Conservation (phyloP, 2,888 invertebrate species). For the Timandra comae region DNA sequence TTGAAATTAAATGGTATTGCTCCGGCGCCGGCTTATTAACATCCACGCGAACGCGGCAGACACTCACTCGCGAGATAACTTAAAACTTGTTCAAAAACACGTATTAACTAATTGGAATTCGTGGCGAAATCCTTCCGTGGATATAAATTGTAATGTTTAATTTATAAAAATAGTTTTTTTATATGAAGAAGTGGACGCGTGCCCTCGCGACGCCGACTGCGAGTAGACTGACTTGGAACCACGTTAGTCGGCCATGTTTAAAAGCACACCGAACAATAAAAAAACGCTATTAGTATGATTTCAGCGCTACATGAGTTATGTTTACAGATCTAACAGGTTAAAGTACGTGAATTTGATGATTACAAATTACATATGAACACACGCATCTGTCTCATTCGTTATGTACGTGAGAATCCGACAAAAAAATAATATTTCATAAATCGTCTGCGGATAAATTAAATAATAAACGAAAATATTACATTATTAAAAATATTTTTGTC, state of each 20-base stretch:
- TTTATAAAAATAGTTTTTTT: slow-evolving; percentile 30
- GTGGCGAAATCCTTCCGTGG: slow-evolving; percentile 25
- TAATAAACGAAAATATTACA: no score
- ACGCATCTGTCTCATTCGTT: no score
- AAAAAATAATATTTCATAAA: no score
- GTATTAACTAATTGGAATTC: slow-evolving; percentile 19
- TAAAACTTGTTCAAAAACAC: slow-evolving; percentile 25
- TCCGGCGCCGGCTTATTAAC: slow-evolving; percentile 48
- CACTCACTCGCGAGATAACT: slow-evolving; percentile 46
- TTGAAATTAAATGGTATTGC: slow-evolving; percentile 43
- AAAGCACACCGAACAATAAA: slow-evolving; percentile 57
- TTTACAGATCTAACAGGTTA: slow-evolving; percentile 8
- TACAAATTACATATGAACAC: no score
- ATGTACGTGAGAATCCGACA: no score
- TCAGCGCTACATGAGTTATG: slow-evolving; percentile 36
- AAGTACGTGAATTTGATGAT: slow-evolving; percentile 1
- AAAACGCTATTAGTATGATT: slow-evolving; percentile 41
- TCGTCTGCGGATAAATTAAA: no score
- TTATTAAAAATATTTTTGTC: no score
- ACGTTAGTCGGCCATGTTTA: slow-evolving; percentile 58
- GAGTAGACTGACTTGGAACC: slow-evolving; percentile 50
- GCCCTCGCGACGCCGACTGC: slow-evolving; percentile 51
- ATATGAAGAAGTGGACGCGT: slow-evolving; percentile 43
- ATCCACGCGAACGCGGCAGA: slow-evolving; percentile 41
- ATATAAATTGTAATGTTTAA: slow-evolving; percentile 27